Evolutionary conservation across 2,888 invertebrate species (phyloP).

Genomic region (Disparrhopalites patrizii): DNA sequence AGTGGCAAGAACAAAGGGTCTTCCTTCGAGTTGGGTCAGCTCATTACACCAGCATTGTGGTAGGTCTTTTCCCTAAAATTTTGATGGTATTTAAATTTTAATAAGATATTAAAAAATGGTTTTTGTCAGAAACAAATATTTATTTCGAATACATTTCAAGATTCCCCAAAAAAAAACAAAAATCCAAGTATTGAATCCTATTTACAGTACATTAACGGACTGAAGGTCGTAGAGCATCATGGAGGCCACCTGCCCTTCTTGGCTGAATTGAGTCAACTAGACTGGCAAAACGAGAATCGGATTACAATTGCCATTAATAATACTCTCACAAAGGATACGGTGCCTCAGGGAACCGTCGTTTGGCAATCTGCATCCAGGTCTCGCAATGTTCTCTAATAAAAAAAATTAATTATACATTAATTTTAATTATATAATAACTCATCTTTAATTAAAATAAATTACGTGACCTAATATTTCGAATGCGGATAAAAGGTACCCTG

Average conservation of each 20-base stretch:
- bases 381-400: too few relatives aligned
- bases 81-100: too few relatives aligned
- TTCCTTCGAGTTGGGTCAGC: constrained; percentile 59
- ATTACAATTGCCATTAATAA: constrained; percentile 94
- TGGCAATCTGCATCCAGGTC: constrained; percentile 22
- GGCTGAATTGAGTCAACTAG: constrained; percentile 61
- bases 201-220: constrained; percentile 92
- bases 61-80: constrained; percentile 48
- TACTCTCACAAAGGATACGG: constrained; percentile 75
- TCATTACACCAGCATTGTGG: constrained; percentile 57
- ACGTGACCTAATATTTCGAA: too few relatives aligned
- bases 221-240: constrained; percentile 73
- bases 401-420: too few relatives aligned
- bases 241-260: constrained; percentile 96
- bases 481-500: constrained; percentile 60
- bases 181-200: too few relatives aligned
- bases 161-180: too few relatives aligned
- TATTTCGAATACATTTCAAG: too few relatives aligned
- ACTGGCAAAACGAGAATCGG: constrained; percentile 59
- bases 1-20: constrained; percentile 52
- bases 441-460: too few relatives aligned
- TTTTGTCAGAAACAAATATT: too few relatives aligned
- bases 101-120: too few relatives aligned
- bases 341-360: constrained; percentile 73
- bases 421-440: too few relatives aligned